A percentile compares a stretch with the other conserved stretches of the same genome.
Conservation (phyloP, 2,113 vertebrate species). For the Entelurus aequoreus region DNA sequence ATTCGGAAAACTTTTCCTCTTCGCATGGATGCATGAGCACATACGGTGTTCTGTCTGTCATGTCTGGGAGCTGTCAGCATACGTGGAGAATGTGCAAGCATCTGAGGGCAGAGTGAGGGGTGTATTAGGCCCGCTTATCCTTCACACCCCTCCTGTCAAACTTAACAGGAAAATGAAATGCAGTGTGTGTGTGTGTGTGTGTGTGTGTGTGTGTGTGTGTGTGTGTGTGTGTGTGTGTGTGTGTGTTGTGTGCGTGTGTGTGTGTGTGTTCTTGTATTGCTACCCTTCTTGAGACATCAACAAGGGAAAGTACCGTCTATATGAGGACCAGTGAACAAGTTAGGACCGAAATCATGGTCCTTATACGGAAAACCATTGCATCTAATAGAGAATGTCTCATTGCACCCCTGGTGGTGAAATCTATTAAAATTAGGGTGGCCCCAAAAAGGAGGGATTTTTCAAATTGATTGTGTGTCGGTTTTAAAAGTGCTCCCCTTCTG, state of each 20-base stretch:
- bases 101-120: constrained; percentile 41
- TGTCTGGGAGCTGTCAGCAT: constrained; percentile 66
- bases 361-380: too few species aligned
- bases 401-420: too few species aligned
- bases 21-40: constrained; percentile 50
- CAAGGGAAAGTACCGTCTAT: too few species aligned
- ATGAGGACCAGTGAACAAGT: too few species aligned
- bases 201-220: constrained; percentile 17
- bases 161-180: constrained; percentile 65
- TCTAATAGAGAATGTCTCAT: too few species aligned
- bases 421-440: too few species aligned
- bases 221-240: constrained; percentile 10
- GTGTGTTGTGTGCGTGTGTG: constrained; percentile 18
- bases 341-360: too few species aligned
- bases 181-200: constrained; percentile 11
- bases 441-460: too few species aligned
- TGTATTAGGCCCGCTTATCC: constrained; percentile 66
- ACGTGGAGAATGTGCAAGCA: constrained; percentile 45
- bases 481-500: too few species aligned
- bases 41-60: constrained; percentile 62
- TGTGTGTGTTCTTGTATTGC: not conserved
- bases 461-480: too few species aligned
- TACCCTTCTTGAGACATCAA: too few species aligned
- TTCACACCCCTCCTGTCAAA: constrained; percentile 69
- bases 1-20: not conserved